phyloP scores from a whole-genome alignment of 2,888 invertebrate species.

The Parnassius smintheus region DNA sequence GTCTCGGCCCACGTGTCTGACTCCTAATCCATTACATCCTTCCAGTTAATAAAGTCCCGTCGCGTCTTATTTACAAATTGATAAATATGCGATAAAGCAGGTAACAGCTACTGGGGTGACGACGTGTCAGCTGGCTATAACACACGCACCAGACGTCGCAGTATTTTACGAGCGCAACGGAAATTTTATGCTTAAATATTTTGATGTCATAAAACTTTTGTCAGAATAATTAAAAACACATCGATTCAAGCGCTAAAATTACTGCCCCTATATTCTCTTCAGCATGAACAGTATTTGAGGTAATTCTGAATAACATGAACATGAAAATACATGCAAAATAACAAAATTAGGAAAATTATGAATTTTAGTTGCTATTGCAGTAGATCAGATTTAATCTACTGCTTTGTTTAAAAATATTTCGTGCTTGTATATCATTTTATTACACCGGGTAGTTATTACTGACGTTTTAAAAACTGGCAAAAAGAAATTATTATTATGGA shows the following conservation, averaged over 20 bases:
- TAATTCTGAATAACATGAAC: no score
- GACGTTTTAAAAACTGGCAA: no score
- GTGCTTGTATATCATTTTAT: no score
- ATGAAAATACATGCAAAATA: no score
- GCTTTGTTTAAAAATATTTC: no score
- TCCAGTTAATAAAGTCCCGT: conserved; percentile 64
- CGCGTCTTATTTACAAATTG: conserved; percentile 65
- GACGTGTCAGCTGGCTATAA: conserved; percentile 36
- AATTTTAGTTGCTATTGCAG: no score
- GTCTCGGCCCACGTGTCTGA: conserved; percentile 49
- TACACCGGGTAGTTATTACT: no score
- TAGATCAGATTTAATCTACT: no score
- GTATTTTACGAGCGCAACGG: conserved; percentile 23
- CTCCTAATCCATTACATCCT: conserved; percentile 63
- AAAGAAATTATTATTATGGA: no score
- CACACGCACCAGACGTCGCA: conserved; percentile 28
- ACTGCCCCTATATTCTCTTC: no score
- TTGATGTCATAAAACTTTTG: conserved; percentile 1
- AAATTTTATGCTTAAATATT: conserved; percentile 13
- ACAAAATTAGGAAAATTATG: no score
- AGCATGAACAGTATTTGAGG: no score
- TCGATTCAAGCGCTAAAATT: background rate
- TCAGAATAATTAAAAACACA: conserved; percentile 7
- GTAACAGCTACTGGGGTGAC: conserved; percentile 52
- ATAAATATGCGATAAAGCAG: conserved; percentile 50